Percentiles rank a stretch among this genome's conserved stretches.
Conservation (phyloP, 2,113 vertebrate genomes). For the Myrmophylax atrothorax region DNA sequence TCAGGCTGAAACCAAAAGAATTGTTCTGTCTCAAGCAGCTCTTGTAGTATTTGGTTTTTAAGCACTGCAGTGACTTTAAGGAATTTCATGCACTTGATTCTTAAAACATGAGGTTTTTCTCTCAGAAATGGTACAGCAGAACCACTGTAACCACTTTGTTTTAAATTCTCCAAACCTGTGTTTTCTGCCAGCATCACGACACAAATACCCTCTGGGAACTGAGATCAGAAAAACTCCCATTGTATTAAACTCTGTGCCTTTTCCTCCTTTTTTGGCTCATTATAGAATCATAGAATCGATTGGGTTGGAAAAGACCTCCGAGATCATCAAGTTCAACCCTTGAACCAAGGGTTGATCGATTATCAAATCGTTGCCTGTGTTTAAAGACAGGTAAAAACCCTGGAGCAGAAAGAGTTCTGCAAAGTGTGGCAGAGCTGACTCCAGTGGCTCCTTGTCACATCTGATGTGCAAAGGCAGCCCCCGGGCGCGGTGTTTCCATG, state of each 20-base stretch:
- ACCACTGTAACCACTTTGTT: not conserved
- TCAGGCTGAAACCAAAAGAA: not conserved
- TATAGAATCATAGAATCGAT: too few species aligned
- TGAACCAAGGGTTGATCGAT: too few species aligned
- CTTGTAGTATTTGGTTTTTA: not conserved
- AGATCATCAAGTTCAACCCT: too few species aligned
- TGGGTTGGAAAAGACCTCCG: too few species aligned
- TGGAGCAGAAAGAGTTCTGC: not conserved
- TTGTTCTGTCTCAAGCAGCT: not conserved
- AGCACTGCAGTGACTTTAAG: not conserved
- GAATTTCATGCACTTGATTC: not conserved
- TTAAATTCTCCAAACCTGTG: not conserved
- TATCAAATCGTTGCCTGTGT: fast-evolving
- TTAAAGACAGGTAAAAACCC: not conserved
- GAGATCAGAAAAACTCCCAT: not conserved
- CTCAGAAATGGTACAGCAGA: not conserved
- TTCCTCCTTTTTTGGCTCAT: not conserved
- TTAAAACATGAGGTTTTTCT: not conserved
- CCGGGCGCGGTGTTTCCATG: not conserved
- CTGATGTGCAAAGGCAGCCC: not conserved
- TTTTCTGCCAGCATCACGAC: not conserved
- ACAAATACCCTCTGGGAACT: not conserved
- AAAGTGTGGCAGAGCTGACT: not conserved
- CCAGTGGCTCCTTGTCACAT: not conserved
- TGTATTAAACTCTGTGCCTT: not conserved